phyloP scores from a whole-genome alignment of 1,140 invertebrate genomes.

The Plodia interpunctella region DNA sequence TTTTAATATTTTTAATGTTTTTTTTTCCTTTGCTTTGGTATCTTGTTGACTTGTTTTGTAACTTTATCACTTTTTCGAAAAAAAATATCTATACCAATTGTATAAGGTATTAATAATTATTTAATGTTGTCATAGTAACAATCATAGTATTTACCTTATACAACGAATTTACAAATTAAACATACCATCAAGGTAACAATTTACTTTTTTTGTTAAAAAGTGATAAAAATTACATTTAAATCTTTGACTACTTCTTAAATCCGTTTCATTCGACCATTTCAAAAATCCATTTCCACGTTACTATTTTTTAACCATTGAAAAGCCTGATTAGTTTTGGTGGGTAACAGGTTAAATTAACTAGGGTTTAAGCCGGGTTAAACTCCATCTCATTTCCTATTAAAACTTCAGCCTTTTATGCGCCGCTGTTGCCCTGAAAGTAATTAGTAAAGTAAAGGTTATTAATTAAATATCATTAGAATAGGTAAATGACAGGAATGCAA shows the following conservation, averaged over 20 bases:
- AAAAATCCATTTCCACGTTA: not conserved
- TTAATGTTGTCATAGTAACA: too few relatives aligned
- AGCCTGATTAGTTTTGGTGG: constrained; percentile 5
- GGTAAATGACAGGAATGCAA: too few relatives aligned
- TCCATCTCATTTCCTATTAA: not conserved
- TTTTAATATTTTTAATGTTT: constrained; percentile 11
- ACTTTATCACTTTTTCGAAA: not conserved
- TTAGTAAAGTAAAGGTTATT: not conserved
- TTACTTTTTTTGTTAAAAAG: too few relatives aligned
- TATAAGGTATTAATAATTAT: too few relatives aligned
- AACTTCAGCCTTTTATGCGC: not conserved
- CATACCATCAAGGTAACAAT: too few relatives aligned
- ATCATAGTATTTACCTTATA: not conserved
- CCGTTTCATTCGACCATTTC: not conserved
- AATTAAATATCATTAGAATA: not conserved
- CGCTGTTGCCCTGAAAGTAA: not conserved
- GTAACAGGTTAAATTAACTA: not conserved
- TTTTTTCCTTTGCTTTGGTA: constrained; percentile 16
- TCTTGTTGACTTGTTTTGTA: not conserved
- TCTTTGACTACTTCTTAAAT: not conserved
- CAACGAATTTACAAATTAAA: too few relatives aligned
- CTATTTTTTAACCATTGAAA: not conserved
- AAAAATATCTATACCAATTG: not conserved
- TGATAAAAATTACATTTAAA: not conserved
- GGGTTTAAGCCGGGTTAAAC: not conserved